Evolutionary conservation across 2,888 invertebrate species (phyloP).

Genomic region (Cheilosia vulpina): DNA sequence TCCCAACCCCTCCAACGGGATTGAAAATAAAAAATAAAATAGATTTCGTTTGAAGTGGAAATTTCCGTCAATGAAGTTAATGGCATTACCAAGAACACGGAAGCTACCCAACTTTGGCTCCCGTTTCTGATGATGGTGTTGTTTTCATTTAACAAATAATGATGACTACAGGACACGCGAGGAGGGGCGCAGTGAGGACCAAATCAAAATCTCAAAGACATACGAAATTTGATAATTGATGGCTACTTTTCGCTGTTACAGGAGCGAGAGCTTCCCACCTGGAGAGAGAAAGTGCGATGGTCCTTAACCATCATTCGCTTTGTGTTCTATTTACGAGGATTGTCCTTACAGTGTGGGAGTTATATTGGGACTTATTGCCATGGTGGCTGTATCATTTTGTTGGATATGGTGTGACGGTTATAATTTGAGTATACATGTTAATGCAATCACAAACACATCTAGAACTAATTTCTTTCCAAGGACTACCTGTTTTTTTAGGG

Average conservation of each 20-base stretch:
- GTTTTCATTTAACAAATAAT: conserved; percentile 58
- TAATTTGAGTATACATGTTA: conserved; percentile 41
- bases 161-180: conserved; percentile 46
- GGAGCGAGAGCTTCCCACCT: background rate
- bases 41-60: conserved; percentile 47
- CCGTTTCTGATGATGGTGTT: conserved; percentile 46
- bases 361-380: conserved; percentile 38
- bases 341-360: background rate
- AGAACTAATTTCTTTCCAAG: background rate
- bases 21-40: conserved; percentile 18
- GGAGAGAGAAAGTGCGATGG: background rate
- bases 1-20: background rate
- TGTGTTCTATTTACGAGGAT: background rate
- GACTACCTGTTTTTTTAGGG: background rate
- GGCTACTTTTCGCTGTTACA: conserved; percentile 25
- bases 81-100: background rate
- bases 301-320: background rate
- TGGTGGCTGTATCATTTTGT: conserved; percentile 9
- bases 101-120: background rate
- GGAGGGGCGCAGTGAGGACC: background rate
- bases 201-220: conserved; percentile 32
- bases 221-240: conserved; percentile 62
- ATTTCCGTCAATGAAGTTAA: conserved; percentile 21
- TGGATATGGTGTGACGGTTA: conserved; percentile 17
- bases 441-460: conserved; percentile 21